phyloP scores from a whole-genome alignment of 1,140 invertebrate genomes.

The Papilio dardanus region DNA sequence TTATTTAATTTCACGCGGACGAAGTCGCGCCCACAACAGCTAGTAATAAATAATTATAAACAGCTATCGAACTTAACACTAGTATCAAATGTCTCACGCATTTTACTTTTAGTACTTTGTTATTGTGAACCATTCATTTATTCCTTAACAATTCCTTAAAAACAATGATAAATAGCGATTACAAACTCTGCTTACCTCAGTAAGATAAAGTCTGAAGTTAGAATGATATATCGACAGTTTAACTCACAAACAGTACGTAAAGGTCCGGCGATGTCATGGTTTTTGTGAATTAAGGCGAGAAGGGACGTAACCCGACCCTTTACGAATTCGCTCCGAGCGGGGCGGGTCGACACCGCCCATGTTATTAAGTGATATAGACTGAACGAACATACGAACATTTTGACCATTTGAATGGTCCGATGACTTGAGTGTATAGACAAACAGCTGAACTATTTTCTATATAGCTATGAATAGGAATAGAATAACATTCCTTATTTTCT shows the following conservation, averaged over 20 bases:
- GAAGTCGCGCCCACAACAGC: too few relatives aligned
- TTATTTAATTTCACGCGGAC: too few relatives aligned
- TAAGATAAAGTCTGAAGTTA: conserved; percentile 42
- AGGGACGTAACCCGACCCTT: conserved; percentile 50
- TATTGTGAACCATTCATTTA: too few relatives aligned
- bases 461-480: not conserved
- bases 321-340: conserved; percentile 46
- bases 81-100: too few relatives aligned
- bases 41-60: too few relatives aligned
- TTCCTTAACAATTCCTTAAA: too few relatives aligned
- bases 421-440: not conserved
- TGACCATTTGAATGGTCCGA: too few relatives aligned
- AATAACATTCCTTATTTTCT: too few relatives aligned
- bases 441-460: not conserved
- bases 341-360: conserved; percentile 39
- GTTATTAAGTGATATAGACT: conserved; percentile 41
- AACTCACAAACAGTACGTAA: conserved; percentile 62
- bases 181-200: not conserved
- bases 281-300: conserved; percentile 61
- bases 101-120: too few relatives aligned
- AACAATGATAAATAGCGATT: not conserved
- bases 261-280: conserved; percentile 58
- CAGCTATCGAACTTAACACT: too few relatives aligned
- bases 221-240: conserved; percentile 59
- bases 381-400: not conserved